A percentile compares a stretch with the other conserved stretches of the same genome.
Conservation (phyloP, 2,888 invertebrate genomes). For the Malachius bipustulatus region DNA sequence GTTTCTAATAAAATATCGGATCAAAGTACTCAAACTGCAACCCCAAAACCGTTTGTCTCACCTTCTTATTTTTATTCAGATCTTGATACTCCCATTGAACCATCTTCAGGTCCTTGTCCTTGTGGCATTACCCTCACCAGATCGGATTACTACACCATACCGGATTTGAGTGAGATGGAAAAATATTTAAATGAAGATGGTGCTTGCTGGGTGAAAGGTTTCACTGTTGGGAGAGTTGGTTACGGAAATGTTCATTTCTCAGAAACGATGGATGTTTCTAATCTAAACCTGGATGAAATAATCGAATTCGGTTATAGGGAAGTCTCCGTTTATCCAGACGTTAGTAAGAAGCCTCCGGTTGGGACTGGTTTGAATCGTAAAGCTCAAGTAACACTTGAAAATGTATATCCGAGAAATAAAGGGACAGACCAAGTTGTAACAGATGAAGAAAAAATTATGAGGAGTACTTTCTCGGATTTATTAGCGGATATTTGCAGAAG, state of each 20-base stretch:
- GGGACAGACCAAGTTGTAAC: slow-evolving; percentile 66
- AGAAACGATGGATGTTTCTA: slow-evolving; percentile 72
- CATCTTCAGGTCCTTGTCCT: no score
- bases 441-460: slow-evolving; percentile 60
- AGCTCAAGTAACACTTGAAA: slow-evolving; percentile 85
- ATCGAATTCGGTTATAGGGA: slow-evolving; percentile 92
- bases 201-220: slow-evolving; percentile 70
- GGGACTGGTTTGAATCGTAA: no score
- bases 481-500: slow-evolving; percentile 73
- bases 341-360: slow-evolving; percentile 72
- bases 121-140: slow-evolving; percentile 67
- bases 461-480: slow-evolving; percentile 78
- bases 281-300: slow-evolving; percentile 75
- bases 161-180: slow-evolving; percentile 68
- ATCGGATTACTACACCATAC: slow-evolving; percentile 85
- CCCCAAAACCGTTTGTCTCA: no score
- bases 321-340: slow-evolving; percentile 89
- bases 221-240: slow-evolving; percentile 78
- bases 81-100: no score
- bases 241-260: slow-evolving; percentile 85
- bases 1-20: no score
- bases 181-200: slow-evolving; percentile 62
- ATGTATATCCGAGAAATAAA: slow-evolving; percentile 90
- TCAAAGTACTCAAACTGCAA: no score
- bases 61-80: no score